phyloP scores from a whole-genome alignment of 2,888 invertebrate genomes.

The Euzophera pinguis region DNA sequence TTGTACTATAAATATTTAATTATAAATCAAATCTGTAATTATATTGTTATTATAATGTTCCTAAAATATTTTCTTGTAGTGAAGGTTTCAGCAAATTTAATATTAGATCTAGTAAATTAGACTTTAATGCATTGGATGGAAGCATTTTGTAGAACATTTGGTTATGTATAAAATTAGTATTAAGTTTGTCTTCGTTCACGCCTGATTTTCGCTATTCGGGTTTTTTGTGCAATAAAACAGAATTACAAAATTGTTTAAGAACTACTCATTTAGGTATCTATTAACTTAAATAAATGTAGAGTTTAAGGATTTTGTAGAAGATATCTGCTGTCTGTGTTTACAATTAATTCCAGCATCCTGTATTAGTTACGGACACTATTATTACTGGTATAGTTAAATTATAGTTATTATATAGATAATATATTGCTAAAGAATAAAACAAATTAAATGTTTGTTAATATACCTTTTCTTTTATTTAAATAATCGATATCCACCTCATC shows the following conservation, averaged over 20 bases:
- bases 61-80: conserved; percentile 68
- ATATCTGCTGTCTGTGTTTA: conserved; percentile 56
- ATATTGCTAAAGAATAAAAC: conserved; percentile 73
- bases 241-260: conserved; percentile 50
- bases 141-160: conserved; percentile 33
- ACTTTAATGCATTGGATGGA: conserved; percentile 31
- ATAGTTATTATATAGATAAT: conserved; percentile 77
- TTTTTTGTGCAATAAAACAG: conserved; percentile 71
- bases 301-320: conserved; percentile 51
- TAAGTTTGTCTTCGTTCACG: conserved; percentile 25
- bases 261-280: conserved; percentile 45
- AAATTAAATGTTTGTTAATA: conserved; percentile 79
- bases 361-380: conserved; percentile 40
- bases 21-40: conserved; percentile 62
- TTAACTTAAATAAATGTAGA: conserved; percentile 39
- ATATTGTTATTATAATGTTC: conserved; percentile 67
- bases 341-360: conserved; percentile 42
- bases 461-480: conserved; percentile 36
- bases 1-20: conserved; percentile 65
- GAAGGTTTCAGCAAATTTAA: conserved; percentile 52
- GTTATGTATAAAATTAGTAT: conserved; percentile 22
- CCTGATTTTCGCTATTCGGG: conserved; percentile 30
- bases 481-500: no score
- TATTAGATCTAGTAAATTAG: conserved; percentile 43
- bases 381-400: conserved; percentile 69